Percentiles rank a stretch among this genome's conserved stretches.
These are phyloP conservation scores for Xiphophorus birchmanni DNA, from an alignment of 2,797 vertebrate species.

Conservation along the genomic window DNA sequence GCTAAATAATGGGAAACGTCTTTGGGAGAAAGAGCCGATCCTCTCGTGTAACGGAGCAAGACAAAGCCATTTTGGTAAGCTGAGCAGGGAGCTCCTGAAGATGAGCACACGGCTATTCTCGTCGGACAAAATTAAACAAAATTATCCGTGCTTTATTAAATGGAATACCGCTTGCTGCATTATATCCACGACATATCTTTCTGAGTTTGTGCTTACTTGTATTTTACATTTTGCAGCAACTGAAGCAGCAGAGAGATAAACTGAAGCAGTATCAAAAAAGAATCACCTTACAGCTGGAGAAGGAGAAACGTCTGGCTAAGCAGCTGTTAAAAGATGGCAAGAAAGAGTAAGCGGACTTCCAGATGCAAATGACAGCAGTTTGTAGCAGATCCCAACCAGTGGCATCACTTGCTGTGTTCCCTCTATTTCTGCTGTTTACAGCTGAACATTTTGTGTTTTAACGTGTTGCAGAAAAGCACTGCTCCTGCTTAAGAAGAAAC, in stretches of 20 bases:
- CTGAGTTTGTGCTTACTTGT: not conserved
- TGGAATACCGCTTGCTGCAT: not conserved
- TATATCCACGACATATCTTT: not conserved
- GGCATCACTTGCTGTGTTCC: not conserved
- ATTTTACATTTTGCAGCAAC: conserved; percentile 78
- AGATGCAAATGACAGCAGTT: not conserved
- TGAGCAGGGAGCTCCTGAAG: conserved; percentile 19
- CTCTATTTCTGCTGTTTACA: not conserved
- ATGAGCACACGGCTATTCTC: not conserved
- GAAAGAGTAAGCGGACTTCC: conserved; percentile 81
- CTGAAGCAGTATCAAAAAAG: conserved; percentile 91
- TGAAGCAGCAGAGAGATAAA: conserved; percentile 95
- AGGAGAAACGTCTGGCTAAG: conserved; percentile 85
- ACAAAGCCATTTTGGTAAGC: conserved; percentile 90
- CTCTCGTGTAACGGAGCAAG: conserved; percentile 92
- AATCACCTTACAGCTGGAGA: conserved; percentile 83
- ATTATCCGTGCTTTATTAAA: not conserved
- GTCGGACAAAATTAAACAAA: not conserved
- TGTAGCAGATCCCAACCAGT: not conserved
- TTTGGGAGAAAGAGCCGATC: conserved; percentile 87
- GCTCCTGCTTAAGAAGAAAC: conserved; percentile 92
- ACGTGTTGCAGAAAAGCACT: conserved; percentile 84
- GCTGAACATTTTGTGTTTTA: not conserved
- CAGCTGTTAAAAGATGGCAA: conserved; percentile 87
- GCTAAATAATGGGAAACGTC: conserved; percentile 88